These are phyloP conservation scores for Hydrochoerus hydrochaeris DNA, from an alignment of 2,113 vertebrate species.

Conservation along the genomic window DNA sequence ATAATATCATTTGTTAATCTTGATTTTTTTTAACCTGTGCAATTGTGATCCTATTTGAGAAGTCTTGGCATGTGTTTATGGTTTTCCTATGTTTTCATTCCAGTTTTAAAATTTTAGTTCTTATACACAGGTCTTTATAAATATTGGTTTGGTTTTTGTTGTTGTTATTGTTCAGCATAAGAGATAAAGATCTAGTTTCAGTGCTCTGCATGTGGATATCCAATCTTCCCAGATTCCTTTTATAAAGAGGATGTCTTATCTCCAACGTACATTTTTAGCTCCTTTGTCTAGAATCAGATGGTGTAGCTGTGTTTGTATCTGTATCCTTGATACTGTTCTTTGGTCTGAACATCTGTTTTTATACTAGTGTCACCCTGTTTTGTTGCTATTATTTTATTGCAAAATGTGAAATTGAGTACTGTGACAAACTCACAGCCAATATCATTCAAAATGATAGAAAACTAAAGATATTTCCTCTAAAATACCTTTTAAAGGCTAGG, in stretches of 20 bases:
- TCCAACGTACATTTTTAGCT: not conserved
- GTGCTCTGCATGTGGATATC: not conserved
- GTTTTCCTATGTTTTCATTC: not conserved
- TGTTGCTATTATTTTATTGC: not conserved
- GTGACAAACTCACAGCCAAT: not conserved
- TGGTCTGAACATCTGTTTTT: not conserved
- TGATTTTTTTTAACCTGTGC: not conserved
- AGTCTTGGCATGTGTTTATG: not conserved
- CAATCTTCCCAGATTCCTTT: not conserved
- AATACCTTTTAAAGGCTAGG: not conserved
- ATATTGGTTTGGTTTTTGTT: not conserved
- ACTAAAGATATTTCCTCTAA: not conserved
- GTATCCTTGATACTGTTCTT: not conserved
- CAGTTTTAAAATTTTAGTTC: not conserved
- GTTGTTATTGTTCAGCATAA: not conserved
- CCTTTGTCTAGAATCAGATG: not conserved
- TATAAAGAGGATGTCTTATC: not conserved
- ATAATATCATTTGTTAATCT: not conserved
- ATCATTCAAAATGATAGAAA: not conserved
- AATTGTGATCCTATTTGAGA: not conserved
- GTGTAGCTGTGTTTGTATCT: not conserved
- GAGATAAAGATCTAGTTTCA: not conserved
- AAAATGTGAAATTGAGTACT: not conserved
- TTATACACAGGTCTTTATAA: not conserved
- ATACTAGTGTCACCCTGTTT: not conserved